These are phyloP conservation scores for Bombus difficillimus DNA, from an alignment of 1,140 invertebrate species.

Conservation along the genomic window DNA sequence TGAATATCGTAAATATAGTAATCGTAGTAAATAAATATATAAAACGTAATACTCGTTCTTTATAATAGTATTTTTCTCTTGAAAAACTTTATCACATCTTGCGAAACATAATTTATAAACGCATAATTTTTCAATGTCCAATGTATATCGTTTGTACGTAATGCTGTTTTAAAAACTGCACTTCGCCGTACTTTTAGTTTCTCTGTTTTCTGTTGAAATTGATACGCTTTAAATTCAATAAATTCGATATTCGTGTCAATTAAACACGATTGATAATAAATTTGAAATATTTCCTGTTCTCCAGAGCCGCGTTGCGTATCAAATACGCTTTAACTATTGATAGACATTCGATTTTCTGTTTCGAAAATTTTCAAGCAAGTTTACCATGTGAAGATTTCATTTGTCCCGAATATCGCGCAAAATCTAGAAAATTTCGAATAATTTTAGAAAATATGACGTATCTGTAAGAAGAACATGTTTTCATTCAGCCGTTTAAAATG, in stretches of 20 bases:
- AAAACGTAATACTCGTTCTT: too few species aligned
- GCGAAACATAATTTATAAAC: too few species aligned
- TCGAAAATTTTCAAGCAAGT: not conserved
- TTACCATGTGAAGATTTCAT: too few species aligned
- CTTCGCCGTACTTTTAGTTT: not conserved
- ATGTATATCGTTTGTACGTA: not conserved
- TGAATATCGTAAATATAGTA: too few species aligned
- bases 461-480: not conserved
- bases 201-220: not conserved
- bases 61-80: too few species aligned
- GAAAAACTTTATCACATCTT: too few species aligned
- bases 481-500: not conserved
- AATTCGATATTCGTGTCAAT: slow-evolving; percentile 18
- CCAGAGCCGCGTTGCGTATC: not conserved
- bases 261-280: slow-evolving; percentile 14
- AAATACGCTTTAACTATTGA: not conserved
- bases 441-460: not conserved
- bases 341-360: slow-evolving; percentile 3
- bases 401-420: not conserved
- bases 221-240: slow-evolving; percentile 10
- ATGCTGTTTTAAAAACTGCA: not conserved
- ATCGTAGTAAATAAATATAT: too few species aligned
- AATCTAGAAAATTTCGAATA: not conserved
- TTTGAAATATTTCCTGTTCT: slow-evolving; percentile 1
- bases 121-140: not conserved